A percentile compares a stretch with the other conserved stretches of the same genome.
Evolutionary conservation across 1,140 invertebrate genomes (phyloP).

Genomic region (fruit fly (Drosophila melanogaster)): DNA sequence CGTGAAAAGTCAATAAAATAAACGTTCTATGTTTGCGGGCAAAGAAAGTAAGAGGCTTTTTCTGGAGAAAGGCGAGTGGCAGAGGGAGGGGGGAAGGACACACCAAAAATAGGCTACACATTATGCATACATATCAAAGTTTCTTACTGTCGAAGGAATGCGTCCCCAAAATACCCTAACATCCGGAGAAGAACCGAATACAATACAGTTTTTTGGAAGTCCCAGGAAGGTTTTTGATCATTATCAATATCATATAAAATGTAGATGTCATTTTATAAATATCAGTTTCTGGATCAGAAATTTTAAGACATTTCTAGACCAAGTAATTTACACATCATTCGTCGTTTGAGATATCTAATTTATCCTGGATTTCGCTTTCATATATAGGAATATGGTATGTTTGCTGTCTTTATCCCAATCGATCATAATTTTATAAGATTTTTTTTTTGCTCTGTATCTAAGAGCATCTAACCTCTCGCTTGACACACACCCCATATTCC

Average conservation of each 20-base stretch:
- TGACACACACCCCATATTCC: conserved; percentile 10
- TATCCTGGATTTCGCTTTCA: too few relatives aligned
- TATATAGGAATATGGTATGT: too few relatives aligned
- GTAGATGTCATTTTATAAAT: too few relatives aligned
- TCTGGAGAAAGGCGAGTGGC: not conserved
- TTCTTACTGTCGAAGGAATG: conserved; percentile 32
- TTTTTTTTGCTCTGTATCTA: not conserved
- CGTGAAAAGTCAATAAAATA: conserved; percentile 78
- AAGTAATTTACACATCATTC: too few relatives aligned
- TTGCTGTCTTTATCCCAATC: too few relatives aligned
- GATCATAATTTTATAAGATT: not conserved
- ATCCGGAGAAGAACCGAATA: conserved; percentile 2
- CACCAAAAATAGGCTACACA: conserved; percentile 70
- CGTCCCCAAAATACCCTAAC: conserved; percentile 3
- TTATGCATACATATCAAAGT: conserved; percentile 70
- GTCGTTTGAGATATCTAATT: too few relatives aligned
- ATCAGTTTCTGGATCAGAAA: too few relatives aligned
- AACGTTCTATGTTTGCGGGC: conserved; percentile 69
- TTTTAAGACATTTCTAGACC: too few relatives aligned
- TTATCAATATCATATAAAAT: too few relatives aligned
- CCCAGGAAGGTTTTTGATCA: too few relatives aligned
- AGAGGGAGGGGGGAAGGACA: conserved; percentile 1
- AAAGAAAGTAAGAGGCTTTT: conserved; percentile 27
- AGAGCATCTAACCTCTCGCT: conserved; percentile 40
- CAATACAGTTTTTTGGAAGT: not conserved